Percentiles rank a stretch among this genome's conserved stretches.
Evolutionary conservation across 1,140 invertebrate genomes (phyloP).

Genomic region (Metopolophium dirhodum): DNA sequence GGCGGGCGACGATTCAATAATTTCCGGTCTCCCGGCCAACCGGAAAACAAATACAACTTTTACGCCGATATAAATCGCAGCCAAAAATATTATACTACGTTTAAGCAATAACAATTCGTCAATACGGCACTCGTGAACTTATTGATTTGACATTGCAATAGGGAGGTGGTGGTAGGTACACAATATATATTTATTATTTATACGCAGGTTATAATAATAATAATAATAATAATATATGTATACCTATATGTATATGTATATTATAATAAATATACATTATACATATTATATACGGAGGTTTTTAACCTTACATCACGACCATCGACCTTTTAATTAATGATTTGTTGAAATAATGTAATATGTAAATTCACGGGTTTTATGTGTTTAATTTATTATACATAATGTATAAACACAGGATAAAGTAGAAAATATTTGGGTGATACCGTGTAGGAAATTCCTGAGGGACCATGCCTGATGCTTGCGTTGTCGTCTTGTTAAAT

Average conservation of each 20-base stretch:
- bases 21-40: constrained; percentile 14
- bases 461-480: not conserved
- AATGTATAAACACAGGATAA: constrained; percentile 20
- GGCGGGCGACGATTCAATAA: not conserved
- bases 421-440: constrained; percentile 18
- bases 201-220: not conserved
- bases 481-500: not conserved
- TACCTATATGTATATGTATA: not conserved
- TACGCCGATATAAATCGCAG: not conserved
- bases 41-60: not conserved
- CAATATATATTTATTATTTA: not conserved
- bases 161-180: not conserved
- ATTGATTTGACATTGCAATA: not conserved
- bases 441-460: not conserved
- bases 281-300: constrained; percentile 9
- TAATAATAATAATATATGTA: too few relatives aligned
- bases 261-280: constrained; percentile 14
- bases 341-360: constrained; percentile 42
- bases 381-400: constrained; percentile 39
- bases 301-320: constrained; percentile 30
- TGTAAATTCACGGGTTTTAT: constrained; percentile 26
- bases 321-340: constrained; percentile 42
- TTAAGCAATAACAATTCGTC: constrained; percentile 33
- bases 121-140: constrained; percentile 10
- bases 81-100: not conserved